These are phyloP conservation scores for Drosophila basisetae DNA, from an alignment of 2,888 invertebrate species.

Conservation along the genomic window DNA sequence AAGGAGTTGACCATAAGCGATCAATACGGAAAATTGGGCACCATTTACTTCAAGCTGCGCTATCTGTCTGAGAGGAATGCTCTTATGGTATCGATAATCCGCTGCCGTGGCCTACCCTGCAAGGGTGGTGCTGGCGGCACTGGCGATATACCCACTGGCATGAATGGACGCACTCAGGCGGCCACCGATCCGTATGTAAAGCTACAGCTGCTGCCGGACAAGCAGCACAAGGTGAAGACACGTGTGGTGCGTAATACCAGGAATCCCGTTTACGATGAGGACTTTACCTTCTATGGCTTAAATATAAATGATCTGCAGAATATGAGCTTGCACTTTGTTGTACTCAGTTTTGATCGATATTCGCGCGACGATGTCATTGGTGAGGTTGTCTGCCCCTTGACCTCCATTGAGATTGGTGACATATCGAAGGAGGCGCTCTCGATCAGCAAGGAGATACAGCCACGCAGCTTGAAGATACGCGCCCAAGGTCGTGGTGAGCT, in stretches of 20 bases:
- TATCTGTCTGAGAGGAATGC: conserved; percentile 96
- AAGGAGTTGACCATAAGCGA: conserved; percentile 72
- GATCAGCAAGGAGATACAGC: conserved; percentile 95
- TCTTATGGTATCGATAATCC: conserved; percentile 95
- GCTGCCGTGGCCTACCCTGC: conserved; percentile 94
- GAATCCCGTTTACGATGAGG: conserved; percentile 99
- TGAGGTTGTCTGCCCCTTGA: conserved; percentile 95
- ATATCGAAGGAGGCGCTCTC: conserved; percentile 92
- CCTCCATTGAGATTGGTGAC: conserved; percentile 88
- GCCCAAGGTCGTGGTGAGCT: conserved; percentile 97
- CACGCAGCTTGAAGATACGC: conserved; percentile 96
- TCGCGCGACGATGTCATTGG: conserved; percentile 99
- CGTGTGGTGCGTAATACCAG: conserved; percentile 97
- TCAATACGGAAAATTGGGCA: conserved; percentile 91
- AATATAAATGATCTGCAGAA: conserved; percentile 93
- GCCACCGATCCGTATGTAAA: conserved; percentile 97
- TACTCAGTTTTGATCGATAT: conserved; percentile 97
- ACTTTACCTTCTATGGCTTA: conserved; percentile 99
- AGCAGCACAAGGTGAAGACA: conserved; percentile 98
- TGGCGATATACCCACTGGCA: conserved; percentile 86
- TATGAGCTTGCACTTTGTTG: conserved; percentile 97
- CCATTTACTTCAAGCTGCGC: conserved; percentile 94
- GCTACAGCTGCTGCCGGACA: conserved; percentile 97
- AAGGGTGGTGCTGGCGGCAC: conserved; percentile 86
- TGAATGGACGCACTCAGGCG: conserved; percentile 85